A percentile compares a stretch with the other conserved stretches of the same genome.
Evolutionary conservation across 2,797 vertebrate species (phyloP).

Genomic region (Remorina albescens): DNA sequence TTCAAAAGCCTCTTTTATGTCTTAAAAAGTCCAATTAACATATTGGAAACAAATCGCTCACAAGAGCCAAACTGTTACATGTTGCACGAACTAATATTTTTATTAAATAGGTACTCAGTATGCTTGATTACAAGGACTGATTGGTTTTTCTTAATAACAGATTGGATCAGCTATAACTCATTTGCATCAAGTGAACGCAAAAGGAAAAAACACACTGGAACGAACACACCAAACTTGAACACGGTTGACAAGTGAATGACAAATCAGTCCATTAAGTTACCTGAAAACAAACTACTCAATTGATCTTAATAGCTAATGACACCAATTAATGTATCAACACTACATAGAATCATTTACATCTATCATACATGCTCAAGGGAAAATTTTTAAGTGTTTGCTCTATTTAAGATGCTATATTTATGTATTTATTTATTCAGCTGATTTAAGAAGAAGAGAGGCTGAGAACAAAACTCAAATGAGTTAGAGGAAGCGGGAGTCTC

Average conservation of each 20-base stretch:
- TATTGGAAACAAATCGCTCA: neutral
- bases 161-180: neutral
- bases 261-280: constrained; percentile 18
- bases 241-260: neutral
- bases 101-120: too few relatives aligned
- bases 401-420: constrained; percentile 24
- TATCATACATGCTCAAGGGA: constrained; percentile 11
- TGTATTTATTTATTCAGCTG: too few relatives aligned
- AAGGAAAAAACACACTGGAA: neutral
- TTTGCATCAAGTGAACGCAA: neutral
- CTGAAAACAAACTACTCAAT: constrained; percentile 6
- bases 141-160: neutral
- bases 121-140: neutral
- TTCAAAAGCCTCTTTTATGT: neutral
- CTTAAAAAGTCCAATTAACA: neutral
- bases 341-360: constrained; percentile 3
- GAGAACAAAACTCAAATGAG: constrained; percentile 11
- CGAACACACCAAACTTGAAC: neutral
- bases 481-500: constrained; percentile 40
- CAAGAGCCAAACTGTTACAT: neutral
- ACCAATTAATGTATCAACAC: constrained; percentile 26
- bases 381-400: neutral
- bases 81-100: neutral
- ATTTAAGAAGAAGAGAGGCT: constrained; percentile 20
- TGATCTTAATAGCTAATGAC: constrained; percentile 3